Evolutionary conservation across 2,113 vertebrate genomes (phyloP).

Genomic region (Sisor rabdophorus): DNA sequence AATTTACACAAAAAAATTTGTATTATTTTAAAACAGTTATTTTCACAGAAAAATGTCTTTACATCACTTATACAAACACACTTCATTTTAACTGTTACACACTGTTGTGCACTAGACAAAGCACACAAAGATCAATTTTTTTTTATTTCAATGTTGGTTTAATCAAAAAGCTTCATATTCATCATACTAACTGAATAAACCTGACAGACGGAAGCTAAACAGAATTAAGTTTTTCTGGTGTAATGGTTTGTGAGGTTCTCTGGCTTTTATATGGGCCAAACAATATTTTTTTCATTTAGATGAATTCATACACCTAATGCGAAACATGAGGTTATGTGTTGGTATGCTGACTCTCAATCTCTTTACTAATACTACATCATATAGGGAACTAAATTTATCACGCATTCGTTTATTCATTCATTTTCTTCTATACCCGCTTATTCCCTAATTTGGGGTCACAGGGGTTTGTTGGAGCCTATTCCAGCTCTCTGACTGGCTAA

Average conservation of each 20-base stretch:
- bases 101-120: not conserved
- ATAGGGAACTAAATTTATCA: too few species aligned
- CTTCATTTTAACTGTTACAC: constrained; percentile 1
- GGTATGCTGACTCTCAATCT: not conserved
- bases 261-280: not conserved
- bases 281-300: not conserved
- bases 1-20: too few species aligned
- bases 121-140: not conserved
- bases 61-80: not conserved
- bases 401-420: too few species aligned
- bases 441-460: too few species aligned
- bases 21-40: too few species aligned
- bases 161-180: not conserved
- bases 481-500: too few species aligned
- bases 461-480: too few species aligned
- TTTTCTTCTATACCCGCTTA: too few species aligned
- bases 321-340: not conserved
- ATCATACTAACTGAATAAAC: constrained; percentile 22
- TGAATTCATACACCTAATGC: constrained; percentile 2
- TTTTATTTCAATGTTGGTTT: not conserved
- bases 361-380: not conserved
- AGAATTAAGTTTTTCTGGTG: not conserved
- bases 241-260: not conserved
- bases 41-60: too few species aligned
- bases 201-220: not conserved